Base-by-base conservation (phyloP, 1,140 invertebrate genomes). In the Drosophila equinoxialis region DNA sequence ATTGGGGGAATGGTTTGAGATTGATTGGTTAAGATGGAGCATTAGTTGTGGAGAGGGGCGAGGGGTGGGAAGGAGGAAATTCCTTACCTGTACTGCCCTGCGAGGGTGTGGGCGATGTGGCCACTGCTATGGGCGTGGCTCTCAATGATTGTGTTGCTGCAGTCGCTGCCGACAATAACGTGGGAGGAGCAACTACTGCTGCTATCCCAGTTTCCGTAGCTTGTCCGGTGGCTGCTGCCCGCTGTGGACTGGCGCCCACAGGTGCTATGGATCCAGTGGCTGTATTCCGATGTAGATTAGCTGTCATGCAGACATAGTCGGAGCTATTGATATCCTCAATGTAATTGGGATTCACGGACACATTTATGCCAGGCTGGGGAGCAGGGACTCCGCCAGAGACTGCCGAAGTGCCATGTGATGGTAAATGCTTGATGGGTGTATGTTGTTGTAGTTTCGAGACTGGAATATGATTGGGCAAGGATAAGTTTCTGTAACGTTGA, bases 231-330 rank as follows among this genome's bases (percentile, higher is more conserved):
- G 73, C 13, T 63, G 71, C 37, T 0, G 69, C 71, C 26, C 71
- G 62, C 37, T 78, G 74, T 14, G 54, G 76, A 65, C 35, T 67
- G 7, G 71, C 65, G 1, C 37, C 58, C 37, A 42, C 20, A 17
- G 55, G 14, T 30, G 60, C 54, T 64, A 57, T 8, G 62, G 66
- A 63, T 66, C 91, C 65, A 2, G 48, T 58, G 0, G 68, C 23
- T 23, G 65, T 48, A 59, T 82, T 78, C 26, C 80, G 65, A 68
- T 93, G 90, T 23, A 93, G 91, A 45, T 94, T 95, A 11, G 94
- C 94, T 7, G 94, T 95, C 95, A 95, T 95, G 82, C 95, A 95
- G 6, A 95, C 95, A 92, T 95, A 95, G 78, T 95, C 95, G n/a
- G 94, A 95, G 63, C 94, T 94, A 89, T 95, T 95, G 30, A 94